Evolutionary conservation across 2,888 invertebrate species (phyloP), one percentile per base, ranked within the genome.

Genomic region (Gisinianus flammeolus): DNA sequence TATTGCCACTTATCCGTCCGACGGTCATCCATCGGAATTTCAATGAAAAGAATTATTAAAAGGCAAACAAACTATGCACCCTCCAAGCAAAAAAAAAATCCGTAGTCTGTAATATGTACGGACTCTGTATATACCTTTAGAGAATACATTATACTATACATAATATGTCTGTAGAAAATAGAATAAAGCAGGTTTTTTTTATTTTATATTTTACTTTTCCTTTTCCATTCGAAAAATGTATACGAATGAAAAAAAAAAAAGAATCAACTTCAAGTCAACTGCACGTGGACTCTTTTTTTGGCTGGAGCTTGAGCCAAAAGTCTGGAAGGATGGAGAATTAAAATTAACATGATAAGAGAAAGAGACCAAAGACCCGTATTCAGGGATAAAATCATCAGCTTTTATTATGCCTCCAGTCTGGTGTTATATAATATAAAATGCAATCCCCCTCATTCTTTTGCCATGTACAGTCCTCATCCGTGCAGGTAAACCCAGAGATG

Each of bases 311-410:
- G 24, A 58, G 58, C 56, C 22, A 58, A 73, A 73, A 58, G 62
- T 73, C 24, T 62, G 62, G 62, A 44, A 19, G 54, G 30, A 28
- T 33, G 33, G 58, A 62, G 73, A 73, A 73, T 73, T 62, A 35
- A 73, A 73, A 73, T 73, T 73, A 73, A 30, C 73, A 73, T 73
- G 73, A 73, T 73, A 73, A 73, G 73, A 62, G 73, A 30, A 28
- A 56, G 54, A 56, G 58, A 58, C 56, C 58, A 58, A 62, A 64
- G 73, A 73, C 73, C 56, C 73, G 62, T 33, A 73, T 73, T 31
- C 62, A 31, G 19, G 73, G 73, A 62, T 73, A 73, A 73, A 73
- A 73, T 73, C 73, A 62, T 31, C 73, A 73, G 35, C 62, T 73
- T 62, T 72, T 72, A 62, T 58, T 73, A n/a, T 72, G n/a, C 33